Base-by-base conservation (phyloP, 2,888 invertebrate species). In the Tetramorium bicarinatum region DNA sequence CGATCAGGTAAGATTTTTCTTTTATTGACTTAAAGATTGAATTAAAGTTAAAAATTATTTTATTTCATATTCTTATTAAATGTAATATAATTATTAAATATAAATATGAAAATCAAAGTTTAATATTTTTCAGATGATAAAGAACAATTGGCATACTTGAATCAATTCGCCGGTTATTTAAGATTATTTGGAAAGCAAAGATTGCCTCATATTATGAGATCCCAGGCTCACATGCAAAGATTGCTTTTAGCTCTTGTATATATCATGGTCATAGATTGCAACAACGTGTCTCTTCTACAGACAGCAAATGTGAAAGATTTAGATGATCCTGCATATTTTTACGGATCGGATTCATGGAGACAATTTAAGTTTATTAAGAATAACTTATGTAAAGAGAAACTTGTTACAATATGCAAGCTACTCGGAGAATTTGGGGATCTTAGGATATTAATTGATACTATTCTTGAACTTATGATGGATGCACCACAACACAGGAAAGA, bases 151-250 rank as follows among this genome's bases (percentile, higher is more conserved):
- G 95, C 96, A 0, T 96, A 96, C 7, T 93, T 98, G 67, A 96
- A 96, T 91, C 96, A 97, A 71, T 89, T 98, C 0, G 96, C 96
- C 86, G 97, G 97, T 3, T 97, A 97, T 93, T 92, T 97, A 15
- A 94, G 95, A 75, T 94, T 97, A 75, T 94, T 98, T 74, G 96
- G 96, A 9, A 94, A 95, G 21, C 95, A 96, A 90, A 95, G 96
- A 85, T 95, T 97, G 25, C 95, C 96, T 41, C 92, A 95, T 9
- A 95, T 97, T 41, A 95, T 98, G 62, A 95, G 96, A 83, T 96
- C 95, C 1, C 92, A 93, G 2, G 94, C 95, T 64, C 96, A 96
- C 93, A 95, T 97, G 87, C 95, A 96, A 84, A 95, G 96, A 81
- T 95, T 97, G 85, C 95, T 96, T 84, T 94, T 95, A 74, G 95